These are phyloP conservation scores for Marmota monax DNA, from an alignment of 2,113 vertebrate species.

Conservation along the genomic window DNA sequence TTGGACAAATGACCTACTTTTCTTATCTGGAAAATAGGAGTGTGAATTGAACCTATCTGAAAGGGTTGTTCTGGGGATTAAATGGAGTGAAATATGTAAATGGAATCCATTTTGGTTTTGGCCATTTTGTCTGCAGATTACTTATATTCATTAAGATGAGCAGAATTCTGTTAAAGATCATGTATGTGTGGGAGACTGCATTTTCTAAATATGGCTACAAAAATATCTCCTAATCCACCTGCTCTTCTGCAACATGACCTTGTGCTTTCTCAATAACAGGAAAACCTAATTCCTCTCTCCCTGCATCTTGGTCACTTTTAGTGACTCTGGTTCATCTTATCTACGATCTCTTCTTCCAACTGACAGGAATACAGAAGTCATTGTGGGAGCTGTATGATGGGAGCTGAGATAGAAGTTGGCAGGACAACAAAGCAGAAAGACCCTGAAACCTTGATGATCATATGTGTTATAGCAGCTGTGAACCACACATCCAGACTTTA, in stretches of 20 bases:
- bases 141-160: slow-evolving; percentile 20
- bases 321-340: background rate
- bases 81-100: slow-evolving; percentile 53
- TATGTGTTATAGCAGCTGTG: background rate
- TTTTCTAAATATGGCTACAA: slow-evolving; percentile 57
- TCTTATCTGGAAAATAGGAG: background rate
- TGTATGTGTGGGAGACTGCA: slow-evolving; percentile 21
- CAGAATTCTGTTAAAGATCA: slow-evolving; percentile 52
- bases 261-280: background rate
- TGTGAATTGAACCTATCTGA: slow-evolving; percentile 47
- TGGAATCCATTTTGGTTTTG: slow-evolving; percentile 37
- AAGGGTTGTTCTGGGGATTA: slow-evolving; percentile 8
- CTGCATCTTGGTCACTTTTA: slow-evolving; percentile 6
- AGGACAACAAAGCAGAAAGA: slow-evolving; percentile 32
- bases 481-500: background rate
- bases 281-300: background rate
- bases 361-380: slow-evolving; percentile 28
- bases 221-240: background rate
- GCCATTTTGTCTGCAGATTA: slow-evolving; percentile 53
- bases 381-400: background rate
- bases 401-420: background rate
- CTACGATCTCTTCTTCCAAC: background rate
- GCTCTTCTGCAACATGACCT: background rate
- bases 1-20: background rate
- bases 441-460: background rate